Evolutionary conservation across 2,113 vertebrate species (phyloP), one percentile per base, ranked within the genome.

Genomic region (Eretmochelys imbricata): DNA sequence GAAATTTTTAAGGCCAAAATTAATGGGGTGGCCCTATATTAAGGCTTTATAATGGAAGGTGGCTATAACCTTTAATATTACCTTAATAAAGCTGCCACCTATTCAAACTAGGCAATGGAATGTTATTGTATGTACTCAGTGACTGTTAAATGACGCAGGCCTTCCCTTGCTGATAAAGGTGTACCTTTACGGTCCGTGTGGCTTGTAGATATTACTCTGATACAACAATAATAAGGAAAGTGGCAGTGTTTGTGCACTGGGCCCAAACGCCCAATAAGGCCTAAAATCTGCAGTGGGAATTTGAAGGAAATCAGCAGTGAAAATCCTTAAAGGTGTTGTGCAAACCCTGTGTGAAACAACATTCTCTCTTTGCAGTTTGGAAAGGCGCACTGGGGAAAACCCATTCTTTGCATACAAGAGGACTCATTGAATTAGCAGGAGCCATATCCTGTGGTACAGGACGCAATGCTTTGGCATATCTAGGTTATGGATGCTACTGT

Each of bases 401-500:
- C 46, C 97, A 97, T 25, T 97, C 98, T 10, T 96, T 98, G n/a
- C 97, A 96, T 76, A 99, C 98, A 86, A 98, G 99, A 97, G 98
- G 98, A 3, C 87, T 99, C 46, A 82, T 99, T 22, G 99, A 99
- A 80, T 90, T 99, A 93, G 98, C 98, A 8, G 98, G 98, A 83
- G 97, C 97, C 80, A 98, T 99, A 97, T 97, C 97, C 4, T 99
- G 99, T 96, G 98, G 98, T 97, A 99, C 99, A 0, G 98, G 98
- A 55, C 98, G 98, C 59, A 98, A 97, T 17, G 97, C 98, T 59
- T 76, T 99, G 90, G 85, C 97, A 1, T 99, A 99, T 80, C 55
- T 99, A 94, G 97, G 98, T 96, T 99, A 99, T 2, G 99, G 99
- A 54, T 99, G 99, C 97, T 99, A 99, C 97, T 99, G 99, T 54